phyloP scores from a whole-genome alignment of 2,888 invertebrate species.

The Scrobipalpa atriplicella region DNA sequence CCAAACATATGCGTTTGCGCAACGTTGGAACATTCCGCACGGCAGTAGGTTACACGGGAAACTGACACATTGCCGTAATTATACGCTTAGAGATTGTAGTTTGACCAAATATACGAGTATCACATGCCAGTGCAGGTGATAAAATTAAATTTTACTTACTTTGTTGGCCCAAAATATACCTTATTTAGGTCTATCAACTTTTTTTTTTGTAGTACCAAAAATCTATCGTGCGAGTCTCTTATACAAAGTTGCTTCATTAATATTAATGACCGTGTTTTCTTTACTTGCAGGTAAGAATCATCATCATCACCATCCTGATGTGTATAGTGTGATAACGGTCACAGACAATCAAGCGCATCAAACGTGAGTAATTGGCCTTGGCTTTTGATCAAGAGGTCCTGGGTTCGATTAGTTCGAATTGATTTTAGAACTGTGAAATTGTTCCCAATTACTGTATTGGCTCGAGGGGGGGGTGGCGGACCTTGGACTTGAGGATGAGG shows the following conservation, averaged over 20 bases:
- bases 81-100: constrained; percentile 12
- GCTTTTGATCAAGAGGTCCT: background rate
- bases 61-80: constrained; percentile 16
- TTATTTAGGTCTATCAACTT: background rate
- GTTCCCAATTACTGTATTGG: too few relatives aligned
- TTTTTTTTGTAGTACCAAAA: background rate
- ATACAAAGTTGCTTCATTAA: too few relatives aligned
- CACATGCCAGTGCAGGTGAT: background rate
- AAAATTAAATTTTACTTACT: background rate
- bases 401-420: background rate
- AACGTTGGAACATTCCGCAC: constrained; percentile 2
- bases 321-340: background rate
- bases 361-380: background rate
- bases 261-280: background rate
- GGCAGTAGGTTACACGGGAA: background rate
- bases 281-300: constrained; percentile 1
- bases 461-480: too few relatives aligned
- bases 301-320: too few relatives aligned
- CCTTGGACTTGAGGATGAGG: too few relatives aligned
- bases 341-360: background rate
- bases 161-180: background rate
- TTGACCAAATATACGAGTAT: constrained; percentile 10
- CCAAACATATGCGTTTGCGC: constrained; percentile 3
- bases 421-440: background rate
- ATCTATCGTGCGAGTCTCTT: too few relatives aligned